Evolutionary conservation across 2,888 invertebrate genomes (phyloP), one percentile per base, ranked within the genome.

Genomic region (Mythimna ferrago): DNA sequence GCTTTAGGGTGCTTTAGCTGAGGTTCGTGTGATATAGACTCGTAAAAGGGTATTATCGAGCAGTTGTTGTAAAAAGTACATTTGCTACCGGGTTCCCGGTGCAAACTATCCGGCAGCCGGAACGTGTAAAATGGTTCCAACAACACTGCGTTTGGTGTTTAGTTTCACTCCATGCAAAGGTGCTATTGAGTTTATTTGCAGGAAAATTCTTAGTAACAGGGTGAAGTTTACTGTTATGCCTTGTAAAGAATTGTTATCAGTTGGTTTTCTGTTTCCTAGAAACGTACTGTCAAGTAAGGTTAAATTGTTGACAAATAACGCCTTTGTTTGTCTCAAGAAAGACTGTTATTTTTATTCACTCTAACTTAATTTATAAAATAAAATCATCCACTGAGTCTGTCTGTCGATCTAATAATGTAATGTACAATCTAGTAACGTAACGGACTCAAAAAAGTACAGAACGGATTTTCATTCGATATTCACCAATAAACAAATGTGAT

Each of bases 51-150:
- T 7, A 38, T 38, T 38, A 38, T 38, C 44, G 44, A 11, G 11
- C 6, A 48, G 14, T 11, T 48, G 14, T 0, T 14, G 16, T 16
- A 48, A 44, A 41, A 44, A 44, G 48, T 48, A 48, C 21, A 19
- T 26, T 68, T 32, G 9, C 65, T 69, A 32, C n/a, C 32, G 54
- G 11, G 16, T 65, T 26, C 21, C 57, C 38, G n/a, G 68, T 48
- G 35, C 21, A 14, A 57, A 26, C 19, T 21, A 48, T 11, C 35
- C 56, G 19, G 9, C 5, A 68, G 16, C 16, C 3, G 11, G 11
- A 51, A 9, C 6, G 38, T 51, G 26, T 41, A 51, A 58, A 35
- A 21, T 6, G 4, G 16, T 19, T 19, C 9, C 14, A 21, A 60
- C n/a, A 41, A 51, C 14, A 21, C 35, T 21, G 35, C n/a, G 51